Conservation (phyloP, 2,888 invertebrate species). For the Scaptomyza flava region DNA sequence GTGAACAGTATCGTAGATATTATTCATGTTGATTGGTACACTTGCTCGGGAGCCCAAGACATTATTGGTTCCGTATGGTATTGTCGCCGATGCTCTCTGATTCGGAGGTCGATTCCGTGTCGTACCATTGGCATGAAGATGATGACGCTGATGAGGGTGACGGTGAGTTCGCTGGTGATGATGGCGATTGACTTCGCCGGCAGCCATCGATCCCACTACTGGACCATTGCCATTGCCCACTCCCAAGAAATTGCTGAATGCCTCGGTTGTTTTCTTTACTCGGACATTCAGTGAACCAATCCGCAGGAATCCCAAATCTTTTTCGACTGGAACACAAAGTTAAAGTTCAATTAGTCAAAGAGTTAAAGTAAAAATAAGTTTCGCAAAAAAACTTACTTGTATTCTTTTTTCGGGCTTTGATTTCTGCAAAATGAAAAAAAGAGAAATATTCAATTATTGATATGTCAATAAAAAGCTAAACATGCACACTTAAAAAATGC, state of each 20-base stretch:
- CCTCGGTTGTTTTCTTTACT: conserved; percentile 96
- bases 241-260: conserved; percentile 95
- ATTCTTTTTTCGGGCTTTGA: conserved; percentile 90
- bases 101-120: conserved; percentile 78
- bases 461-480: not conserved
- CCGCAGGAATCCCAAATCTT: conserved; percentile 94
- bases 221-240: conserved; percentile 87
- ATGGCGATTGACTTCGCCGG: conserved; percentile 79
- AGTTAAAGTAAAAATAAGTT: not conserved
- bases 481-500: conserved; percentile 28
- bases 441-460: conserved; percentile 8
- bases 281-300: conserved; percentile 96
- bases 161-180: conserved; percentile 85
- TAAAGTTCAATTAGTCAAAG: not conserved
- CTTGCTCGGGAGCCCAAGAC: conserved; percentile 77
- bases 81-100: conserved; percentile 78
- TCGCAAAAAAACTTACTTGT: conserved; percentile 86
- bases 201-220: conserved; percentile 69
- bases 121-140: conserved; percentile 81
- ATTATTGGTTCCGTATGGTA: conserved; percentile 73
- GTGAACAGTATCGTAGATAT: conserved; percentile 88
- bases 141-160: conserved; percentile 83
- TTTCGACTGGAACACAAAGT: conserved; percentile 87
- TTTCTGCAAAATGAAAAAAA: conserved; percentile 85
- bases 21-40: conserved; percentile 76